Base-by-base conservation (phyloP, 2,888 invertebrate species). In the Axea sp. region DNA sequence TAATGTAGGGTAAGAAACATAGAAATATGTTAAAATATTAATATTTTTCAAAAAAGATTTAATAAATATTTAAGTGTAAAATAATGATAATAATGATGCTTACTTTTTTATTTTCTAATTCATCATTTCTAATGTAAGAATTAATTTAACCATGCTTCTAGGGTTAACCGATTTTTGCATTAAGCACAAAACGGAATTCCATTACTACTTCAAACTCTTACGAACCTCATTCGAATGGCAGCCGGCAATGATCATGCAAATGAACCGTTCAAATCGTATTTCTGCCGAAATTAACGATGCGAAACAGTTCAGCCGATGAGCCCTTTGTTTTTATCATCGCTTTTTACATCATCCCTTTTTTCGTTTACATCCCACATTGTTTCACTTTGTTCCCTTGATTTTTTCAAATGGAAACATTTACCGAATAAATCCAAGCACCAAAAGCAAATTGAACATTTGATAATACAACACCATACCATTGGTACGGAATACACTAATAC, bases 241-340 rank as follows among this genome's bases (percentile, higher is more conserved):
- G 4, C 19, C 19, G 3, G 19, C 4, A 4, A 31, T 31, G 31
- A 11, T 8, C 12, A 31, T 2, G 11, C 31, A 11, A 31, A 35
- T 35, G 28, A 43, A 26, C 26, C 12, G 14, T 31, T 47, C 19
- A 3, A 37, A 37, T 39, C 53, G 7, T 6, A 53, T 39, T 53
- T 39, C 53, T 6, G 14, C 11, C 4, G n/a, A 53, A 53, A 39
- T 53, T 39, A 53, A 53, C 24, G 7, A 22, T 33, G 30, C 12
- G 14, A 28, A 5, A 4, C 43, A n/a, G n/a, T n/a, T n/a, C n/a
- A n/a, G n/a, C n/a, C n/a, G n/a, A n/a, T n/a, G n/a, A n/a, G 30
- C 12, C 17, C 12, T 30, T 45, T 45, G 28, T 30, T 30, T 11
- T 17, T 5, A 12, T 7, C 26, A 5, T 30, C 8, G 7, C 3